These are phyloP conservation scores for Panopea generosa DNA, from an alignment of 2,888 invertebrate genomes.

Conservation along the genomic window DNA sequence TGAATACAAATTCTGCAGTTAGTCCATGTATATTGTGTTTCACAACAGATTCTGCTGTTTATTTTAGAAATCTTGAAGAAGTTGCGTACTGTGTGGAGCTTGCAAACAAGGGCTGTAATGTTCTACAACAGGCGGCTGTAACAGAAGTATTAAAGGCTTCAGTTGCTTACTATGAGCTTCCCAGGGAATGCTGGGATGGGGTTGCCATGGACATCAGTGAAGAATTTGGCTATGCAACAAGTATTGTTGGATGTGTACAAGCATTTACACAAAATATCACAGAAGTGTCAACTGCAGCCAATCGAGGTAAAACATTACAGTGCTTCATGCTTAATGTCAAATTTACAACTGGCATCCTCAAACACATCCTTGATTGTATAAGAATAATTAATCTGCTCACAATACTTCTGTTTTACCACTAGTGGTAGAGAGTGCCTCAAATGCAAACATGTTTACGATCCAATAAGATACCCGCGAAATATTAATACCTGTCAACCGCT, in stretches of 20 bases:
- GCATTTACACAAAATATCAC: conserved; percentile 6
- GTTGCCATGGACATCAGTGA: conserved; percentile 1
- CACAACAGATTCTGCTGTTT: too few species aligned
- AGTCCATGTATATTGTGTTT: too few species aligned
- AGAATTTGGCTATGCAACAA: conserved; percentile 8
- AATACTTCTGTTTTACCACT: too few species aligned
- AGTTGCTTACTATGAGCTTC: conserved; percentile 9
- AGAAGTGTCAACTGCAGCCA: background rate
- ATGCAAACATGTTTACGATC: too few species aligned
- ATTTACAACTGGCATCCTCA: too few species aligned
- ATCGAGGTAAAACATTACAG: background rate
- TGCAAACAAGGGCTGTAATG: conserved; percentile 29
- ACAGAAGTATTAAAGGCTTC: background rate
- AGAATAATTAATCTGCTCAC: too few species aligned
- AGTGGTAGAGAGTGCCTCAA: too few species aligned
- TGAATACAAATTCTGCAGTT: too few species aligned
- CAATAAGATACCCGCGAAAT: too few species aligned
- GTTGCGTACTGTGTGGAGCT: conserved; percentile 15
- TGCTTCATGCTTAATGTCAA: background rate
- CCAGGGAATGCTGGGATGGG: conserved; percentile 27
- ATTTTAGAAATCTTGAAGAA: conserved; percentile 29
- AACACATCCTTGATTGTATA: too few species aligned
- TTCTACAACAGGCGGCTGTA: conserved; percentile 14
- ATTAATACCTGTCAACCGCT: too few species aligned
- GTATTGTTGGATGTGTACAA: conserved; percentile 22